Conservation (phyloP, 1,140 invertebrate species). For the Leptinotarsa undecemlineata region DNA sequence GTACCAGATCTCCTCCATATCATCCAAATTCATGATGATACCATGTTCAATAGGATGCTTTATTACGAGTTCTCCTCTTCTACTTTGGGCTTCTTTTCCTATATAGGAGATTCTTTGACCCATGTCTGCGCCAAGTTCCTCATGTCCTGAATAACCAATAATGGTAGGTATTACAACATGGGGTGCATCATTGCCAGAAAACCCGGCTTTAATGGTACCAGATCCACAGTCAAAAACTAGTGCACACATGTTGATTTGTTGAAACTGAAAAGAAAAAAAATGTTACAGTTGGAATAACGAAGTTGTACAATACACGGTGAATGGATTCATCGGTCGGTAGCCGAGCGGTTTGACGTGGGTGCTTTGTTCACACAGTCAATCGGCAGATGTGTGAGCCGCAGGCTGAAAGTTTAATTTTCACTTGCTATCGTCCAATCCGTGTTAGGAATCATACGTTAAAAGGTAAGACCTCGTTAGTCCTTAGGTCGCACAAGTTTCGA, state of each 20-base stretch:
- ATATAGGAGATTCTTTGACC: slow-evolving; percentile 86
- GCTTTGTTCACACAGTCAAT: too few relatives aligned
- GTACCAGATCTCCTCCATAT: slow-evolving; percentile 98
- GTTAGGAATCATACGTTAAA: too few relatives aligned
- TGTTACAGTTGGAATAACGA: too few relatives aligned
- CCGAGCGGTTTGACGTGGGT: too few relatives aligned
- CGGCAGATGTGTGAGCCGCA: too few relatives aligned
- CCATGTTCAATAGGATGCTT: slow-evolving; percentile 95
- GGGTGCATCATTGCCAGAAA: slow-evolving; percentile 94
- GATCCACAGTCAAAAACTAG: slow-evolving; percentile 91
- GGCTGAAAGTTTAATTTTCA: too few relatives aligned
- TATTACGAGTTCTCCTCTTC: slow-evolving; percentile 87
- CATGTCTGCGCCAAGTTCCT: slow-evolving; percentile 94
- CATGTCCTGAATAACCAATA: slow-evolving; percentile 84
- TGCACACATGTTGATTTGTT: slow-evolving; percentile 77
- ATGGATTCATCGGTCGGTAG: too few relatives aligned
- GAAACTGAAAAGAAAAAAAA: slow-evolving; percentile 55
- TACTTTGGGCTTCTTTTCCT: slow-evolving; percentile 91
- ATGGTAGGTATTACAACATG: slow-evolving; percentile 94
- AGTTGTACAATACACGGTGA: too few relatives aligned
- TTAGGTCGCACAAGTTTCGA: too few relatives aligned
- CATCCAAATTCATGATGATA: slow-evolving; percentile 96
- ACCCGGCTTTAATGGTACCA: slow-evolving; percentile 97
- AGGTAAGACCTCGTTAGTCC: too few relatives aligned
- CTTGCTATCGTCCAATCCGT: too few relatives aligned